A percentile compares a stretch with the other conserved stretches of the same genome.
Evolutionary conservation across 1,140 invertebrate species (phyloP).

Genomic region (Pristionchus pacificus): DNA sequence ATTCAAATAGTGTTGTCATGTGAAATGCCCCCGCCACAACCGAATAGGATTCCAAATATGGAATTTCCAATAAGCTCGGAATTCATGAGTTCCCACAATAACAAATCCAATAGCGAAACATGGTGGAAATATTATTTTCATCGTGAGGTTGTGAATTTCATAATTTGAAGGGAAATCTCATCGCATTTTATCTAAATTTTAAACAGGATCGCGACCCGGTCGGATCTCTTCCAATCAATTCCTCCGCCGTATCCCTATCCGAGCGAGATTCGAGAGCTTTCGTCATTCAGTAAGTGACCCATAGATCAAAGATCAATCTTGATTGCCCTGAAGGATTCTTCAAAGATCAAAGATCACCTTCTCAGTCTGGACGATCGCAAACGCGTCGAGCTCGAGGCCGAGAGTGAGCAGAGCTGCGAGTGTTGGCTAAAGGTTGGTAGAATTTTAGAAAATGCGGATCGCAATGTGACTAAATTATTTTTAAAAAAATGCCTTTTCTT

Average conservation of each 20-base stretch:
- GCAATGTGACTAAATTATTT: not conserved
- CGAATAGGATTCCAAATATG: too few species aligned
- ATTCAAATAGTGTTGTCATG: too few species aligned
- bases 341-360: constrained; percentile 10
- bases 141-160: constrained; percentile 43
- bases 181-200: not conserved
- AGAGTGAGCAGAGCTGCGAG: constrained; percentile 43
- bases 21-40: too few species aligned
- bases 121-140: too few species aligned
- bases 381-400: constrained; percentile 47
- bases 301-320: constrained; percentile 1
- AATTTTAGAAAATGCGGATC: constrained; percentile 25
- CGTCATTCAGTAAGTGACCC: constrained; percentile 46
- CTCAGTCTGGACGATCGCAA: constrained; percentile 37
- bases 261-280: constrained; percentile 44
- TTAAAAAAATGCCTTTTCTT: too few species aligned
- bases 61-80: too few species aligned
- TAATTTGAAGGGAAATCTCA: constrained; percentile 26
- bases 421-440: constrained; percentile 47
- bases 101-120: too few species aligned
- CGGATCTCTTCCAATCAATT: constrained; percentile 36
- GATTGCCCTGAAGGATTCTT: constrained; percentile 4
- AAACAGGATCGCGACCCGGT: constrained; percentile 29
- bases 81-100: too few species aligned
- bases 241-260: constrained; percentile 20